Conservation (phyloP, 2,888 invertebrate species). For the Agrotis clavis region DNA sequence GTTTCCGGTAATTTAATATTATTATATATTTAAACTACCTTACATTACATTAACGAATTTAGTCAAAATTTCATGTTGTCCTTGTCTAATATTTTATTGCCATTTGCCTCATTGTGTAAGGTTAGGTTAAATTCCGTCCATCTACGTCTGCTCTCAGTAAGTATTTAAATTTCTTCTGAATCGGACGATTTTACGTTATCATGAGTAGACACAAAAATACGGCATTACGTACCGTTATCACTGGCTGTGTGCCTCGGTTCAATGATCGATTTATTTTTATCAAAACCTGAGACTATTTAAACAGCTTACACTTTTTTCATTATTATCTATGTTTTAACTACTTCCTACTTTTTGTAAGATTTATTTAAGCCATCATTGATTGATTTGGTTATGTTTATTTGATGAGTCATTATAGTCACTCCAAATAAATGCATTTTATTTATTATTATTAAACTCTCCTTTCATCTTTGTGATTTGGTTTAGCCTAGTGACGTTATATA, state of each 20-base stretch:
- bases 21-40: no score
- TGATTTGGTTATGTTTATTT: no score
- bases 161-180: neutral
- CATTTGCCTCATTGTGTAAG: neutral
- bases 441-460: neutral
- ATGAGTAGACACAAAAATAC: constrained; percentile 16
- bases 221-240: constrained; percentile 18
- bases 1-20: no score
- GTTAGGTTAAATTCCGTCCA: neutral
- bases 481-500: neutral
- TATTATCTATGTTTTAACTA: neutral
- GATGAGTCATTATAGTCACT: no score
- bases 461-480: neutral
- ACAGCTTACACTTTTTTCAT: neutral
- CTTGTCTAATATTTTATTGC: no score
- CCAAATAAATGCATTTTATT: no score
- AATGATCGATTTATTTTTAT: constrained; percentile 37
- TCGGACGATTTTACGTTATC: constrained; percentile 18
- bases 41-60: no score
- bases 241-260: constrained; percentile 20
- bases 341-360: neutral
- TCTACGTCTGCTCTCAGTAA: neutral
- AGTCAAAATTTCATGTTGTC: no score
- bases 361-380: neutral
- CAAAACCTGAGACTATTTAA: constrained; percentile 7